These are phyloP conservation scores for Colletes latitarsis DNA, from an alignment of 1,140 invertebrate species.

Conservation along the genomic window DNA sequence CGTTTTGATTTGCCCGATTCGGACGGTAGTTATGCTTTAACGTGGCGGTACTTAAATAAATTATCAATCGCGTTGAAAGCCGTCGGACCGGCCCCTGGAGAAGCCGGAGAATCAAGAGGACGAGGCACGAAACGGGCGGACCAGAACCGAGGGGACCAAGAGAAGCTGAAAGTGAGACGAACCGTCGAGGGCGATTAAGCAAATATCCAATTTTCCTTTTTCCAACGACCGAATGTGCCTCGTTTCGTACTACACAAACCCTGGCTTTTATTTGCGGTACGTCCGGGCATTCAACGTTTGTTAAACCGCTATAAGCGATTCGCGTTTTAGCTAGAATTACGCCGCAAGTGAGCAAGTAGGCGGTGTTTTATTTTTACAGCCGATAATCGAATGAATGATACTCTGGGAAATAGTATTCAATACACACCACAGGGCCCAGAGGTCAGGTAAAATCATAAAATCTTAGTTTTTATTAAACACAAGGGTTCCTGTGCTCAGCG, in stretches of 20 bases:
- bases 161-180: conserved; percentile 50
- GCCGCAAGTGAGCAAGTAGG: conserved; percentile 30
- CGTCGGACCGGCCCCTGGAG: neutral
- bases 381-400: conserved; percentile 6
- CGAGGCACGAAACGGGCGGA: conserved; percentile 26
- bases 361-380: conserved; percentile 1
- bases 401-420: neutral
- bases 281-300: conserved; percentile 37
- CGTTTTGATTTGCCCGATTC: conserved; percentile 66
- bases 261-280: conserved; percentile 57
- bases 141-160: conserved; percentile 36
- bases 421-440: no score
- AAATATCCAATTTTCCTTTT: conserved; percentile 60
- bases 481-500: no score
- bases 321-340: conserved; percentile 3
- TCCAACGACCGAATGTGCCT: conserved; percentile 19
- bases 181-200: conserved; percentile 59
- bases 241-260: conserved; percentile 37
- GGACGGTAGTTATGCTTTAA: conserved; percentile 62
- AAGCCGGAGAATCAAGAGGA: conserved; percentile 12
- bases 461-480: no score
- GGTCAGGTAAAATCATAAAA: no score
- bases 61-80: conserved; percentile 72
- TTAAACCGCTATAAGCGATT: conserved; percentile 50
- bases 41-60: conserved; percentile 70